Conservation (phyloP, 2,113 vertebrate species). For the Otus sunia region DNA sequence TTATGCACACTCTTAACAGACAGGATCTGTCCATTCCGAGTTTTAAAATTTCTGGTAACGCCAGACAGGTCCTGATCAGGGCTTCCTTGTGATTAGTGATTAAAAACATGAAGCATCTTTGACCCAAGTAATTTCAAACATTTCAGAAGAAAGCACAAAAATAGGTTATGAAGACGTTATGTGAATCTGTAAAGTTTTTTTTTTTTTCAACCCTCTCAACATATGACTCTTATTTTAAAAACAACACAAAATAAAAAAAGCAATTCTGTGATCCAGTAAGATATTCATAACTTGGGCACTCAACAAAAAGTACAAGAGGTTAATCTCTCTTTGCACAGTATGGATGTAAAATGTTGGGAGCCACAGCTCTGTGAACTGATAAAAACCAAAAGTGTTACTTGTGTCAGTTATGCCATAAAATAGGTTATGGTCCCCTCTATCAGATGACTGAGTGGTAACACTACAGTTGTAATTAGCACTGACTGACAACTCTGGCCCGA, state of each 20-base stretch:
- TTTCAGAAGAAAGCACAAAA: not conserved
- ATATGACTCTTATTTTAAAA: not conserved
- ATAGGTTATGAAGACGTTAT: not conserved
- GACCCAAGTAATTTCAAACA: not conserved
- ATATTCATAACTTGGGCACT: not conserved
- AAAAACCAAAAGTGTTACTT: not conserved
- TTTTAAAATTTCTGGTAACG: not conserved
- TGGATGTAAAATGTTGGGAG: not conserved
- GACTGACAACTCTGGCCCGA: conserved; percentile 38
- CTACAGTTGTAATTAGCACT: not conserved
- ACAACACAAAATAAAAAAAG: not conserved
- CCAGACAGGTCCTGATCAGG: not conserved
- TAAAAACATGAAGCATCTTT: not conserved
- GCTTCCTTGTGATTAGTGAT: not conserved
- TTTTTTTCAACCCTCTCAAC: not conserved
- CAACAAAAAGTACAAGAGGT: not conserved
- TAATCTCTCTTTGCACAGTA: not conserved
- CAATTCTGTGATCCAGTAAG: not conserved
- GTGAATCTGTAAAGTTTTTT: not conserved
- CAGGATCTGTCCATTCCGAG: not conserved
- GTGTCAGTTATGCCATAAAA: not conserved
- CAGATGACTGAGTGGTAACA: not conserved
- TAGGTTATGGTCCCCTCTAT: not conserved
- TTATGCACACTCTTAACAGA: not conserved
- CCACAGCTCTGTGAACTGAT: not conserved